phyloP scores from a whole-genome alignment of 35 echinoderm and acorn worm species.

The Apostichopus japonicus region DNA sequence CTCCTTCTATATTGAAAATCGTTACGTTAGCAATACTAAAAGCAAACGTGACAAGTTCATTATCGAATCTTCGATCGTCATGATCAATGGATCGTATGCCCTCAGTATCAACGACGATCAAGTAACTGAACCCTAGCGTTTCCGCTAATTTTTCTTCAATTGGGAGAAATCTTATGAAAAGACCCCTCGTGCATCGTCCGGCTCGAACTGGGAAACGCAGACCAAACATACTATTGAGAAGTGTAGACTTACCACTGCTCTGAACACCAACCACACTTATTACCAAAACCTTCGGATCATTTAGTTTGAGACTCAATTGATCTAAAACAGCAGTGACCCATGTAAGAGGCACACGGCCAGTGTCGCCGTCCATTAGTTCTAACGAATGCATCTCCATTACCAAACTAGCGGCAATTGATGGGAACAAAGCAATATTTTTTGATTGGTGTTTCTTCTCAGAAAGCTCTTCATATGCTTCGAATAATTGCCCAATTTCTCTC shows the following conservation, averaged over 20 bases:
- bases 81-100: constrained; percentile 7
- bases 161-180: constrained; percentile 25
- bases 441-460: not conserved
- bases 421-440: not conserved
- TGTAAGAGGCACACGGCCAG: not conserved
- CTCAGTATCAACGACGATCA: constrained; percentile 26
- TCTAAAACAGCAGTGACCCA: not conserved
- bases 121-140: not conserved
- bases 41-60: constrained; percentile 24
- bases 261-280: constrained; percentile 37
- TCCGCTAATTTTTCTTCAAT: constrained; percentile 25
- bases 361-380: constrained; percentile 11
- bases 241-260: constrained; percentile 51
- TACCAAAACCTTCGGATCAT: not conserved
- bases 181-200: constrained; percentile 33
- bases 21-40: constrained; percentile 20
- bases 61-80: not conserved
- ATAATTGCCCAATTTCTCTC: constrained; percentile 36
- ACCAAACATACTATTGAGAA: constrained; percentile 50
- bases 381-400: not conserved
- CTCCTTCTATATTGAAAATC: constrained; percentile 25
- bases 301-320: not conserved
- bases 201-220: constrained; percentile 23
- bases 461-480: not conserved
- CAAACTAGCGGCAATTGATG: not conserved